phyloP scores from a whole-genome alignment of 1,140 invertebrate genomes.

The Pygmarrhopalites habei region DNA sequence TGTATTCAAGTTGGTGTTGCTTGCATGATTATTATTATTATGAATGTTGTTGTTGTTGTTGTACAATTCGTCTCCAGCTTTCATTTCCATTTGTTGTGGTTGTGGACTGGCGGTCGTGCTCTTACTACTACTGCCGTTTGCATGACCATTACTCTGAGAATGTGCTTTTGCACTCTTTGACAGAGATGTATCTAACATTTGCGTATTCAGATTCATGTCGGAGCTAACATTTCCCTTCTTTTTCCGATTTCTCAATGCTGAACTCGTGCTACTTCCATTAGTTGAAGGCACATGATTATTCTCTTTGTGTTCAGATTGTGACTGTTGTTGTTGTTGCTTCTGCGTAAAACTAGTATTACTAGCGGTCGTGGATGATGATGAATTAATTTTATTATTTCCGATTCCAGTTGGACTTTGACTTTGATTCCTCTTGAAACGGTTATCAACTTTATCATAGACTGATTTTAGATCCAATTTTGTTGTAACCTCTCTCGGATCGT shows the following conservation, averaged over 20 bases:
- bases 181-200: background rate
- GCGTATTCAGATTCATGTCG: background rate
- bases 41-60: no score
- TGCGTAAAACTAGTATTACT: background rate
- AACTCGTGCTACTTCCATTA: background rate
- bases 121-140: background rate
- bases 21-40: constrained; percentile 1
- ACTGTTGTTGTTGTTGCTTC: background rate
- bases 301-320: background rate
- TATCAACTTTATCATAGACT: constrained; percentile 40
- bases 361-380: background rate
- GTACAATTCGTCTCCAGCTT: no score
- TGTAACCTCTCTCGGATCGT: constrained; percentile 25
- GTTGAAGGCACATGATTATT: background rate
- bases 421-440: constrained; percentile 36
- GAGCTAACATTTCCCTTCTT: background rate
- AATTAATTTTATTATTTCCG: no score
- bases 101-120: no score
- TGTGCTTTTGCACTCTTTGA: background rate
- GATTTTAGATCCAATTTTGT: constrained; percentile 37
- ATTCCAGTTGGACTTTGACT: constrained; percentile 13
- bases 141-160: background rate
- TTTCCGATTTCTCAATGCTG: background rate
- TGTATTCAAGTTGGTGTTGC: background rate
- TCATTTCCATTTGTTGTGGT: no score